Base-by-base conservation (phyloP, 2,113 vertebrate genomes). In the Aegotheles bennettii region DNA sequence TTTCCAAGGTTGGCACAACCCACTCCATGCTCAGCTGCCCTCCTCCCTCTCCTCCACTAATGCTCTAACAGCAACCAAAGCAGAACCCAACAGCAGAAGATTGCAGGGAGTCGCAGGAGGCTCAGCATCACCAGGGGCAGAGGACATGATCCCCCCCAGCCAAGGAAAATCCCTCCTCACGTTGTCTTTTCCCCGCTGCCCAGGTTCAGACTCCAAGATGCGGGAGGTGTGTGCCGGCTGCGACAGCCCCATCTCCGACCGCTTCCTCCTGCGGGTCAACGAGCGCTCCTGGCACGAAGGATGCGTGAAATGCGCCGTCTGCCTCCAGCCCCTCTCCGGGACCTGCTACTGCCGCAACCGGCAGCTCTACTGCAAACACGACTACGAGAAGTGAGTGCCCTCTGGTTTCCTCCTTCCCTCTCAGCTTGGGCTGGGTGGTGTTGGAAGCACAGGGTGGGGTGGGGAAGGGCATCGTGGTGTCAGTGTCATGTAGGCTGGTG, bases 211-310 rank as follows among this genome's bases (percentile, higher is more conserved):
- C 7, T 50, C 93, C 69, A 95, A 98, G 57, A 98, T 98, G 65
- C 97, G 98, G 84, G 98, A 99, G 94, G 96, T 98, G 87, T 99
- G 99, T 13, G 98, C 99, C 1, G 99, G 98, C 56, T 99, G 99
- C 36, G 98, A 98, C 90, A 97, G 97, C 74, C 98, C 98, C 80
- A 99, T 99, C 87, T 98, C 98, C 3, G 99, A 99, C 95, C 98
- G 98, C 45, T 99, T 99, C 97, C 98, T 99, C 54, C 97, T 99
- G 96, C 97, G 98, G 7, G 98, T 99, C 74, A 99, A 99, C 60
- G 99, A 99, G 90, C 97, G 98, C 35, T 99, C 98, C 17, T 99
- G 99, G 99, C 99, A 99, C 48, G 99, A 99, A 93, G 98, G 98
- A 35, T 99, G 99, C n/a, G 98, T 99, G 82, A 99, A 99, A 97